These are phyloP conservation scores for Zootoca vivipara DNA, from an alignment of 2,113 vertebrate genomes.

Conservation along the genomic window DNA sequence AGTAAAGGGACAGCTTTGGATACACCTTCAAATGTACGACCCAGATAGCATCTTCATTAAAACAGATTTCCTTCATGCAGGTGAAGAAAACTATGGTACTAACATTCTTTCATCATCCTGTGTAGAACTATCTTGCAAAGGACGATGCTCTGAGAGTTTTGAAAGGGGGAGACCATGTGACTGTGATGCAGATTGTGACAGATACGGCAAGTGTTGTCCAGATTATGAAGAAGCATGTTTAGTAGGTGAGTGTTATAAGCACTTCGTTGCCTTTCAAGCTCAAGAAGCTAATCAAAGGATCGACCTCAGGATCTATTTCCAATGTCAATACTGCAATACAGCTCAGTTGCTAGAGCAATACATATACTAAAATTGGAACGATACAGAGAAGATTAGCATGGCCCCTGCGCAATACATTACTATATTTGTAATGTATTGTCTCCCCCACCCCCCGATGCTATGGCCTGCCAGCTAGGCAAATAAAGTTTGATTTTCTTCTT, in stretches of 20 bases:
- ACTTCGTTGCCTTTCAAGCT: not conserved
- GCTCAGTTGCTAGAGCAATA: no score
- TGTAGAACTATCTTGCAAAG: constrained; percentile 86
- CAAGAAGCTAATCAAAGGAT: not conserved
- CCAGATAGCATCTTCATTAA: not conserved
- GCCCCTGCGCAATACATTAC: no score
- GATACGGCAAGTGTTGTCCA: constrained; percentile 86
- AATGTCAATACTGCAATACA: not conserved
- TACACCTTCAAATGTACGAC: not conserved
- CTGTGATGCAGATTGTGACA: constrained; percentile 83
- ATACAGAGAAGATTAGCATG: no score
- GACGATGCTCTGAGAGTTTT: constrained; percentile 90
- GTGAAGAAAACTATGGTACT: not conserved
- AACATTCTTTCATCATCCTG: constrained; percentile 33
- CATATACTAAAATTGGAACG: no score
- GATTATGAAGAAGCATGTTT: constrained; percentile 80
- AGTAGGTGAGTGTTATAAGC: constrained; percentile 73
- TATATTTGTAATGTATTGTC: no score
- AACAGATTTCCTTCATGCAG: not conserved
- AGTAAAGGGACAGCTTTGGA: not conserved
- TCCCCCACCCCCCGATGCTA: no score
- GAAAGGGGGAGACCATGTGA: constrained; percentile 84
- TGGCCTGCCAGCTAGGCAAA: no score
- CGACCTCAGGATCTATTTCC: not conserved
- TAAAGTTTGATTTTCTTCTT: no score